phyloP scores from a whole-genome alignment of 2,797 vertebrate genomes.

The Fratercula arctica region DNA sequence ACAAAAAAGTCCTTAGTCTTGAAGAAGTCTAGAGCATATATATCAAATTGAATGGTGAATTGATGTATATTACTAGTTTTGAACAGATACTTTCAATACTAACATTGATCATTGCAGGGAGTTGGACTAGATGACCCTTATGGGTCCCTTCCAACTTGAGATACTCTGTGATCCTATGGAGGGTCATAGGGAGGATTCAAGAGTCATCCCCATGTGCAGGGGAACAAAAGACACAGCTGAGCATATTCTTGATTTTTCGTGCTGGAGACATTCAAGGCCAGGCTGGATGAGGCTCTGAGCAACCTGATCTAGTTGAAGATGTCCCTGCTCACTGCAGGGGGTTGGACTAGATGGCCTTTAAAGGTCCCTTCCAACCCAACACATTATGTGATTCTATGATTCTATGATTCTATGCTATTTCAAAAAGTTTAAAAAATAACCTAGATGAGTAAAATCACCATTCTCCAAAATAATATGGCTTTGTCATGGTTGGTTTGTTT shows the following conservation, averaged over 20 bases:
- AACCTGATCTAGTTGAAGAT: too few relatives aligned
- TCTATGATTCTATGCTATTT: not conserved
- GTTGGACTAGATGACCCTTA: not conserved
- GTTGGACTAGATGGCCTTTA: too few relatives aligned
- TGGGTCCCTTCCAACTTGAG: not conserved
- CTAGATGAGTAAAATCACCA: not conserved
- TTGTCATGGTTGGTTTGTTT: not conserved
- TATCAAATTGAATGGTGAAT: not conserved
- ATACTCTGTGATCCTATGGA: too few relatives aligned
- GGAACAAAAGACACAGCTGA: not conserved
- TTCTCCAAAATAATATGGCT: not conserved
- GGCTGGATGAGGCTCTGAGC: too few relatives aligned
- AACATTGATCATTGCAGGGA: not conserved
- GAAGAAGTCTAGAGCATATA: not conserved
- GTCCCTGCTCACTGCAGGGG: too few relatives aligned
- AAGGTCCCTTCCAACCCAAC: too few relatives aligned
- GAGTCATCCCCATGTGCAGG: not conserved
- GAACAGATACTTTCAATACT: not conserved
- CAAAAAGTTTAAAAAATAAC: not conserved
- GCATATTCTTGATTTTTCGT: not conserved
- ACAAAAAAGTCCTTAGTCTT: not conserved
- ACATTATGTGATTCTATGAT: too few relatives aligned
- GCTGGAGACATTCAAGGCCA: too few relatives aligned
- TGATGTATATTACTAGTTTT: not conserved
- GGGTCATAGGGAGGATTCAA: not conserved